Base-by-base conservation (phyloP, 2,113 vertebrate species). In the Polypterus bichir region DNA sequence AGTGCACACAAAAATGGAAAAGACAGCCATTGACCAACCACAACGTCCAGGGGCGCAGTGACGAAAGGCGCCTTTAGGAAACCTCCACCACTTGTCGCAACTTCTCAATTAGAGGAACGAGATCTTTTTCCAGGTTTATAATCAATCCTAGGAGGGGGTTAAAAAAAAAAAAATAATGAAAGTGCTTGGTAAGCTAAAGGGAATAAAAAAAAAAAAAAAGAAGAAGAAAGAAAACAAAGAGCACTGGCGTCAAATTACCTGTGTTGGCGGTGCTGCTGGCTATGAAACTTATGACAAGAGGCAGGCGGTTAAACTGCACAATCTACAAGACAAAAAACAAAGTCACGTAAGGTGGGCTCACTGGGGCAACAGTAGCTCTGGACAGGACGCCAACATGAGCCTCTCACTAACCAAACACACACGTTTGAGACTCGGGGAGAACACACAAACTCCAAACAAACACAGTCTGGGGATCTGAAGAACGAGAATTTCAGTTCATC, bases 231-330 rank as follows among this genome's bases (percentile, higher is more conserved):
- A 58, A 55, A 7, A 5, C 9, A 6, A 4, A 27, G 3, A 1
- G 57, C 10, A 47, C 46, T 53, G 56, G 11, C 57, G 46, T 45
- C n/a, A 59, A 67, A 69, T 46, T 76, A 99, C 94, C 94, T 61
- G 96, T 99, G 68, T 99, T 99, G 61, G 96, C 93, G 54, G 51
- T 91, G 77, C 91, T 94, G 81, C 92, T 91, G 44, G 96, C 96
- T 62, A 99, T 97, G 75, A 99, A 95, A 69, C 94, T 99, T 68
- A 99, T 93, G 59, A 99, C 95, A 82, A 98, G 77, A 46, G 96
- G 96, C 55, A 99, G 80, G 11, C 92, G 88, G 69, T 99, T 99
- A 73, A 98, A 98, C 65, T 98, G 96, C 71, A 98, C 86, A 58
- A 95, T 91, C 92, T 92, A 65, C 76, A 59, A 51, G 62, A 70